Conservation (phyloP, 1,140 invertebrate species). For the Musca domestica region DNA sequence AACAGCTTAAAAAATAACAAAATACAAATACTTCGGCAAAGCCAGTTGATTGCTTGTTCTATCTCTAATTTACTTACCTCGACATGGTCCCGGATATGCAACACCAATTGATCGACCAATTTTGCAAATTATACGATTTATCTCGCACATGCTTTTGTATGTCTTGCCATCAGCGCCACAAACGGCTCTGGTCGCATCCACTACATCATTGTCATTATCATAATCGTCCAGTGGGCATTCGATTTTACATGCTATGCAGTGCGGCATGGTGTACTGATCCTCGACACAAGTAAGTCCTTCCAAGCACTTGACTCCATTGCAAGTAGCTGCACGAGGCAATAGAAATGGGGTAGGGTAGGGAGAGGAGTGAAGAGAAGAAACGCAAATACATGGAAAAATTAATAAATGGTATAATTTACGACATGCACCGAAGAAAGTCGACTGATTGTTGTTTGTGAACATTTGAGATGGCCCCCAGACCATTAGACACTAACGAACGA, state of each 20-base stretch:
- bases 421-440: too few species aligned
- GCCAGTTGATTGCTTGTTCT: too few species aligned
- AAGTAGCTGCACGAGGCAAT: constrained; percentile 61
- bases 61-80: constrained; percentile 59
- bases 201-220: constrained; percentile 31
- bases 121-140: constrained; percentile 78
- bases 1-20: too few species aligned
- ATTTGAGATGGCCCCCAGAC: too few species aligned
- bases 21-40: too few species aligned
- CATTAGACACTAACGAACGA: too few species aligned
- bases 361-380: too few species aligned
- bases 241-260: constrained; percentile 76
- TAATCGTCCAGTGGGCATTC: constrained; percentile 59
- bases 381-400: constrained; percentile 23
- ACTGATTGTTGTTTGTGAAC: too few species aligned
- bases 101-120: constrained; percentile 78
- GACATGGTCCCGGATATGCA: constrained; percentile 83
- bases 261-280: constrained; percentile 80
- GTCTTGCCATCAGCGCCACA: constrained; percentile 85
- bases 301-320: constrained; percentile 75
- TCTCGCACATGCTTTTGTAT: constrained; percentile 82
- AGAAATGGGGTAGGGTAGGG: too few species aligned
- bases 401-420: neutral
- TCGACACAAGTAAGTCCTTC: constrained; percentile 79
- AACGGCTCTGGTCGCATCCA: constrained; percentile 61